phyloP scores from a whole-genome alignment of 2,888 invertebrate genomes.

The Meandrusa payeni region DNA sequence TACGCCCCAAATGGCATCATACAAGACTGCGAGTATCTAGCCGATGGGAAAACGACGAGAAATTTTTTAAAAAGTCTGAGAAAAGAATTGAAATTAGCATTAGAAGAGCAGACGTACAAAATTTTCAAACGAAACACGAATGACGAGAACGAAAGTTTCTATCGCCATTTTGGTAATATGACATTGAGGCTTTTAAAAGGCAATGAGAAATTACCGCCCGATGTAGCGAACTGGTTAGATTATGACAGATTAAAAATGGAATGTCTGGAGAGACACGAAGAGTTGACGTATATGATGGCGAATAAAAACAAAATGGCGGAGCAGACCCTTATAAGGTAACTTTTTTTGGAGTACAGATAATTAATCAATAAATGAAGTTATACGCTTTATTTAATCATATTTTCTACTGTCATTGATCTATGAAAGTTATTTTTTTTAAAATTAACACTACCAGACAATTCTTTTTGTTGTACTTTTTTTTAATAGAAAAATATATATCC shows the following conservation, averaged over 20 bases:
- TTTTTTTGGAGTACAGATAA: too few species aligned
- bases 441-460: too few species aligned
- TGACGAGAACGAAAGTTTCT: conserved; percentile 52
- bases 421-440: too few species aligned
- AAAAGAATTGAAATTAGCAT: conserved; percentile 74
- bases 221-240: conserved; percentile 79
- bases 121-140: conserved; percentile 45
- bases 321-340: conserved; percentile 58
- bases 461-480: not conserved
- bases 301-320: conserved; percentile 54
- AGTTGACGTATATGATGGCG: conserved; percentile 61
- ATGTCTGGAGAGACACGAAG: conserved; percentile 71
- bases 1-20: conserved; percentile 81
- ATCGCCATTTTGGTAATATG: conserved; percentile 73
- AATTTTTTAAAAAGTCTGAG: conserved; percentile 82
- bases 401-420: too few species aligned
- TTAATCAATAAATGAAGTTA: too few species aligned
- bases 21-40: conserved; percentile 85
- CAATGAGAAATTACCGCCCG: conserved; percentile 66
- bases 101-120: conserved; percentile 60
- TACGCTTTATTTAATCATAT: too few species aligned
- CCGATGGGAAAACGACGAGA: conserved; percentile 74
- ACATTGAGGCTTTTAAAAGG: conserved; percentile 76
- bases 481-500: too few species aligned
- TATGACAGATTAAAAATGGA: conserved; percentile 79